These are phyloP conservation scores for Microctonus hyperodae DNA, from an alignment of 2,888 invertebrate species.

Conservation along the genomic window DNA sequence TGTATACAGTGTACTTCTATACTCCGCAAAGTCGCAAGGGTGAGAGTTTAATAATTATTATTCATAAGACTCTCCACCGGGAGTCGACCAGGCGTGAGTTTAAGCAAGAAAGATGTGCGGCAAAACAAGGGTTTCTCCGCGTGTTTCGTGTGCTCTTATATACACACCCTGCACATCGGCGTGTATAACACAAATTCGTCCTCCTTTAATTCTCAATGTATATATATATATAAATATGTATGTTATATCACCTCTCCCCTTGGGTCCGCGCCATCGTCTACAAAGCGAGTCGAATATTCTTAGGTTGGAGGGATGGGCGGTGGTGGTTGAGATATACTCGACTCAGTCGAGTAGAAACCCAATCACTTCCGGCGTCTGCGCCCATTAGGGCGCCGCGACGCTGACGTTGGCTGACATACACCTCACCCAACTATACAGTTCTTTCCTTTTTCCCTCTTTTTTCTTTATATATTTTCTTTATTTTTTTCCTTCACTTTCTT, in stretches of 20 bases:
- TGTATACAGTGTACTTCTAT: constrained; percentile 8
- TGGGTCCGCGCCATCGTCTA: constrained; percentile 25
- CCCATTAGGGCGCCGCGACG: constrained; percentile 67
- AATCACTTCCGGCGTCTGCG: constrained; percentile 70
- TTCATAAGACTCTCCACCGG: constrained; percentile 59
- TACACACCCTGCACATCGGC: constrained; percentile 38
- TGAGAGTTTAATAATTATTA: constrained; percentile 59
- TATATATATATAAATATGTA: too few species aligned
- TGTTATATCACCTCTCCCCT: constrained; percentile 3
- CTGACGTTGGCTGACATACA: constrained; percentile 64
- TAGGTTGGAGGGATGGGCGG: constrained; percentile 30
- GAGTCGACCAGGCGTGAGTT: constrained; percentile 59
- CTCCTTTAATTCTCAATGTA: constrained; percentile 27
- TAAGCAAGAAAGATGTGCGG: constrained; percentile 60
- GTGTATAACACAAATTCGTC: constrained; percentile 9
- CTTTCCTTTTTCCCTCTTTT: constrained; percentile 35
- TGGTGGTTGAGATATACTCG: constrained; percentile 53
- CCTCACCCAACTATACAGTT: constrained; percentile 37
- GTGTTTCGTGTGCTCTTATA: constrained; percentile 39
- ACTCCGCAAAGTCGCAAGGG: constrained; percentile 18
- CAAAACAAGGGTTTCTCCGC: constrained; percentile 56
- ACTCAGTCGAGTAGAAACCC: constrained; percentile 67
- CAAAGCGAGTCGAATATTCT: constrained; percentile 24
- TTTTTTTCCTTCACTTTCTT: constrained; percentile 31
- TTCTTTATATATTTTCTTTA: constrained; percentile 27